These are phyloP conservation scores for Nerophis lumbriciformis DNA, from an alignment of 2,113 vertebrate genomes.

Conservation along the genomic window DNA sequence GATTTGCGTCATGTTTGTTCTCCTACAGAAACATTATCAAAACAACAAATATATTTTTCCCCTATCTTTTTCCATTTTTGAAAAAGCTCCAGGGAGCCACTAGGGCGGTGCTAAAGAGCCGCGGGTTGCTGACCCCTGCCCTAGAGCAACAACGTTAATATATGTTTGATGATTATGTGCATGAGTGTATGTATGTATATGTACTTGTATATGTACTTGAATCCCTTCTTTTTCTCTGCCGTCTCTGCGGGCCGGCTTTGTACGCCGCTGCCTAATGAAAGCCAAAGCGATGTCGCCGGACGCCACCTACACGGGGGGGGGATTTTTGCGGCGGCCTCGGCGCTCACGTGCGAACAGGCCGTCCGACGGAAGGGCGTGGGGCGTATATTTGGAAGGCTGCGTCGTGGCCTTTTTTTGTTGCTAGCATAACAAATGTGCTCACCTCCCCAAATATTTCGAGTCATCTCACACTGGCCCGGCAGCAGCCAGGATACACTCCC, in stretches of 20 bases:
- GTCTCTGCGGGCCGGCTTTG: slow-evolving; percentile 50
- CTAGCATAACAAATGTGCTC: slow-evolving; percentile 55
- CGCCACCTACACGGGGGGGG: slow-evolving; percentile 68
- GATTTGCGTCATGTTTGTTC: too few relatives aligned
- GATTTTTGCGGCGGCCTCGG: slow-evolving; percentile 62
- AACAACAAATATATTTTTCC: too few relatives aligned
- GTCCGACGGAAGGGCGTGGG: too few relatives aligned
- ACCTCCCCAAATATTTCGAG: slow-evolving; percentile 65
- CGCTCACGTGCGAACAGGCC: too few relatives aligned
- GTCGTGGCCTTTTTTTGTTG: slow-evolving; percentile 48
- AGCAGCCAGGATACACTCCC: slow-evolving; percentile 43
- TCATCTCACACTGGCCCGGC: slow-evolving; percentile 55
- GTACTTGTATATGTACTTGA: slow-evolving; percentile 16
- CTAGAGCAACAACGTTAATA: too few relatives aligned
- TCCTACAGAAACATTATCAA: too few relatives aligned
- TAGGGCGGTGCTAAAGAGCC: too few relatives aligned
- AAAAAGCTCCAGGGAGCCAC: too few relatives aligned
- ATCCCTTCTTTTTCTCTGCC: slow-evolving; percentile 35
- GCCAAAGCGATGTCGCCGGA: slow-evolving; percentile 65
- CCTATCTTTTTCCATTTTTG: too few relatives aligned
- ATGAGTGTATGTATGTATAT: too few relatives aligned
- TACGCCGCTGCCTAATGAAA: slow-evolving; percentile 69
- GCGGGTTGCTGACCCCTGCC: too few relatives aligned
- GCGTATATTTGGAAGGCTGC: slow-evolving; percentile 5
- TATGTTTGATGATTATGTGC: too few relatives aligned